Conservation (phyloP, 1,140 invertebrate genomes). For the Camponotus vicinus region DNA sequence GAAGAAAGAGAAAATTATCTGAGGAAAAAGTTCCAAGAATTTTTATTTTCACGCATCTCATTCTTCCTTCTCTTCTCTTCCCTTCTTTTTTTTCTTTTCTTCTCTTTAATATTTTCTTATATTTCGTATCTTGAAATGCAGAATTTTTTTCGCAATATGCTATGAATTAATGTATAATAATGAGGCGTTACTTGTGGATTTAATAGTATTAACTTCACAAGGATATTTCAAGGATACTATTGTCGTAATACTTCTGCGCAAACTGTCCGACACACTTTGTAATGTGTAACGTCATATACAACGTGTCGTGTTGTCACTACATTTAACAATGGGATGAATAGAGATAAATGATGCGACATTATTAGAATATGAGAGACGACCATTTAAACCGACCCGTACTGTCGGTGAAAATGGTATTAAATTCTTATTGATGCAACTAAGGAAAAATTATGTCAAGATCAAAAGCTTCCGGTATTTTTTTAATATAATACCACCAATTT, state of each 20-base stretch:
- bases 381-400: slow-evolving; percentile 6
- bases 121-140: neutral
- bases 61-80: too few relatives aligned
- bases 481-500: neutral
- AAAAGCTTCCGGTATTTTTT: slow-evolving; percentile 13
- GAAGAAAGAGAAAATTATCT: neutral
- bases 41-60: neutral
- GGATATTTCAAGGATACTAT: neutral
- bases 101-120: neutral
- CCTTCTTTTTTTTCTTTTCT: too few relatives aligned
- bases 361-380: slow-evolving; percentile 16
- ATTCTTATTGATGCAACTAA: neutral
- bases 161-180: neutral
- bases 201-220: neutral
- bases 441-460: neutral
- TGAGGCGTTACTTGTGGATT: neutral
- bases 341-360: neutral
- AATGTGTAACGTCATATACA: slow-evolving; percentile 4
- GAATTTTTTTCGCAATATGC: neutral
- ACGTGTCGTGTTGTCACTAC: neutral
- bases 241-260: neutral
- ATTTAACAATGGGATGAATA: slow-evolving; percentile 14
- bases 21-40: neutral
- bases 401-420: neutral
- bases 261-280: slow-evolving; percentile 10